Base-by-base conservation (phyloP, 2,113 vertebrate species). In the Cygnus buccinator region DNA sequence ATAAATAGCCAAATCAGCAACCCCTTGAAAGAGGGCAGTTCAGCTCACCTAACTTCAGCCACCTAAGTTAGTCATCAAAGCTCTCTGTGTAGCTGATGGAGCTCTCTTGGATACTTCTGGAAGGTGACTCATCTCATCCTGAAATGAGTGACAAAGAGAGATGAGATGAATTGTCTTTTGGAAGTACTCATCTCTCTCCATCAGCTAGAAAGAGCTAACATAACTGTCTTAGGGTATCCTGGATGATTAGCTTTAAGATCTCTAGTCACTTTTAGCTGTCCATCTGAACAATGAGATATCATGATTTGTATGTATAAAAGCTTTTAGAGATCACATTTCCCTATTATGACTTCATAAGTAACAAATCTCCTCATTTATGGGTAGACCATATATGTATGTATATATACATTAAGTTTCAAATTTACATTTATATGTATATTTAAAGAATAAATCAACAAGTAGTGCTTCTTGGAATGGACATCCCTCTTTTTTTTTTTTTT, bases 1-100 rank as follows among this genome's bases (percentile, higher is more conserved):
- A 86, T 81, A 65, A 74, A 59, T 57, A 87, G 13, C 37, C 88
- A 92, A 95, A 84, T 90, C 79, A 74, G 28, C 50, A 94, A 63
- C 4, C 13, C 16, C 44, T 66, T 90, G 37, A 84, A 46, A 79
- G 5, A 55, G 9, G 72, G 17, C 26, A 33, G 21, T 84, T 89
- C 35, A 62, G 86, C 68, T 80, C 28, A 35, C 19, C 73, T 67
- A 39, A 25, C 25, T 90, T 84, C 63, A 90, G 52, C 39, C 46
- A 63, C 28, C 15, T 37, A 54, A 79, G 26, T 55, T 78, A 93
- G 52, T 55, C 50, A 21, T 39, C 44, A 57, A 57, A 61, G 15
- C 13, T 86, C 44, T 70, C 33, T 66, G 41, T 62, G 39, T 35
- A 57, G 50, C 8, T 79, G 57, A 75, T 65, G 31, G 35, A 83